Percentiles rank a stretch among this genome's conserved stretches.
phyloP scores from a whole-genome alignment of 2,797 vertebrate genomes.

The Carcharodon carcharias region DNA sequence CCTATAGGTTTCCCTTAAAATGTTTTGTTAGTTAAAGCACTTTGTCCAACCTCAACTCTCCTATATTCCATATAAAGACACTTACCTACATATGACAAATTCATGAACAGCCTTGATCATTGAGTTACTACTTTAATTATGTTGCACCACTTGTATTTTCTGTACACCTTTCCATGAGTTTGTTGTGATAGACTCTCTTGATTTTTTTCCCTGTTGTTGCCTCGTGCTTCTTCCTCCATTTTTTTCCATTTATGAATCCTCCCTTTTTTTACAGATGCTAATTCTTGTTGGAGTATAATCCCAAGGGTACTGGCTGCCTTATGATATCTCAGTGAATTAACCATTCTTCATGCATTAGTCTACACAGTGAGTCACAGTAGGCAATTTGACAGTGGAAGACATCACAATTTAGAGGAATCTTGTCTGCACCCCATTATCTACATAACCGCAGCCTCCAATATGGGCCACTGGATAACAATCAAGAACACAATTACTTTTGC shows the following conservation, averaged over 20 bases:
- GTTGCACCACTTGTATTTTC: neutral
- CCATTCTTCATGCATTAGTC: neutral
- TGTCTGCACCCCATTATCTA: neutral
- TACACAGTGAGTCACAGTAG: neutral
- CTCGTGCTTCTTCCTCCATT: neutral
- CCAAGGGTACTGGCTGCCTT: neutral
- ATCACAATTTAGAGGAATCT: neutral
- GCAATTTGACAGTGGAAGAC: neutral
- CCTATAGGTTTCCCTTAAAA: neutral
- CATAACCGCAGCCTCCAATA: neutral
- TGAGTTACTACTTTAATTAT: neutral
- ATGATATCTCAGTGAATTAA: neutral
- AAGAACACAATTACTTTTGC: neutral
- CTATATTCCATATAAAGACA: neutral
- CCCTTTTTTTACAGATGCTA: neutral
- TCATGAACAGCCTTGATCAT: neutral
- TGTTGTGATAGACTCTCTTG: neutral
- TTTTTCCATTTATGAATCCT: neutral
- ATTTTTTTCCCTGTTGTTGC: neutral
- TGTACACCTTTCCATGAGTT: neutral
- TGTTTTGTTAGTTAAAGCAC: neutral
- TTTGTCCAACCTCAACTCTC: neutral
- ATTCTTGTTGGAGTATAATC: neutral
- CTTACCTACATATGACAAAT: neutral
- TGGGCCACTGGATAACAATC: neutral